phyloP scores from a whole-genome alignment of 2,113 vertebrate genomes.

The Pteropus alecto region DNA sequence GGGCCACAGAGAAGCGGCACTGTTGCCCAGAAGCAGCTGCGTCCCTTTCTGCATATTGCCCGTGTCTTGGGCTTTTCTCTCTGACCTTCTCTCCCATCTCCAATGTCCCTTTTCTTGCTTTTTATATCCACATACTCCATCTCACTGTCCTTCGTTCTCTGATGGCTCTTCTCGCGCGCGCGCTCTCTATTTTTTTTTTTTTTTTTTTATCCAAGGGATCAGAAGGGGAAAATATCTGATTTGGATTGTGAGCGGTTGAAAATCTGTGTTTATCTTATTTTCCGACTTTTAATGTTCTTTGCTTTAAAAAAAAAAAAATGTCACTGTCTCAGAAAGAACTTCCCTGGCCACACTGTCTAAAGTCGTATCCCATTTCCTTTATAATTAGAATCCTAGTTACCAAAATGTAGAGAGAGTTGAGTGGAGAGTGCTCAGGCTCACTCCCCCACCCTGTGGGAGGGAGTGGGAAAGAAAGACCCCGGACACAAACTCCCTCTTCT shows the following conservation, averaged over 20 bases:
- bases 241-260: not conserved
- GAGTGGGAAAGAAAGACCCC: not conserved
- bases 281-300: not conserved
- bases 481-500: not conserved
- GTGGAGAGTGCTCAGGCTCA: rapidly evolving
- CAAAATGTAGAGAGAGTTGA: not conserved
- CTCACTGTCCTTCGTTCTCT: not conserved
- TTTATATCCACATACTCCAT: not conserved
- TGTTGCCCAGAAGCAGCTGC: not conserved
- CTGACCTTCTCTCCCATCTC: not conserved
- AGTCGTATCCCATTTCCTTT: not conserved
- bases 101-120: not conserved
- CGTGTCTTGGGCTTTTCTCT: not conserved
- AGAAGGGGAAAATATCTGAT: not conserved
- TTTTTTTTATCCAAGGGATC: not conserved
- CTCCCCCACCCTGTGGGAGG: not conserved
- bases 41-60: not conserved
- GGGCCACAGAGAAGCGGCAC: not conserved
- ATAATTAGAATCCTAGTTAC: not conserved
- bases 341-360: not conserved
- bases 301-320: not conserved
- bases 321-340: not conserved
- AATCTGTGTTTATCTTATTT: not conserved
- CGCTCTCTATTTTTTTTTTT: too few species aligned
- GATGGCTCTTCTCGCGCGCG: not conserved